Conservation (phyloP, 2,888 invertebrate genomes). For the Listrodromus nycthemerus region DNA sequence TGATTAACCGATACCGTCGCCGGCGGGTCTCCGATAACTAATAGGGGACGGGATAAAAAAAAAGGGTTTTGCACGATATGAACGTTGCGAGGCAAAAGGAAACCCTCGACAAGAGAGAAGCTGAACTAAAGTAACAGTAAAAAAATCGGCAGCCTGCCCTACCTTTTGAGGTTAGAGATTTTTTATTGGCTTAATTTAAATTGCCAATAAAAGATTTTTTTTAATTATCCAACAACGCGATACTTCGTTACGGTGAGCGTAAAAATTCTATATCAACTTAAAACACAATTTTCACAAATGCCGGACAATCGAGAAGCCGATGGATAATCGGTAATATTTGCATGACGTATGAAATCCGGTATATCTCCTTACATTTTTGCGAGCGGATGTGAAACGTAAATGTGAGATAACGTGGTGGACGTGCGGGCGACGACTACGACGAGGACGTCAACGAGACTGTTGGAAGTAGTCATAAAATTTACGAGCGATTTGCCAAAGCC, state of each 20-base stretch:
- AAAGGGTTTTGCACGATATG: neutral
- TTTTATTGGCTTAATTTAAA: neutral
- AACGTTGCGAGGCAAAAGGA: slow-evolving; percentile 6
- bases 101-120: slow-evolving; percentile 18
- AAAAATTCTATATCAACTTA: neutral
- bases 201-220: neutral
- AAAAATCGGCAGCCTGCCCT: neutral
- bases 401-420: slow-evolving; percentile 23
- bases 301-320: slow-evolving; percentile 37
- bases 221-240: neutral
- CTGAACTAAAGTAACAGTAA: neutral
- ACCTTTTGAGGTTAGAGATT: neutral
- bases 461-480: slow-evolving; percentile 68
- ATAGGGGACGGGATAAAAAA: slow-evolving; percentile 29
- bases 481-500: slow-evolving; percentile 69
- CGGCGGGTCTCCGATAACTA: slow-evolving; percentile 33
- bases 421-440: slow-evolving; percentile 33
- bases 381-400: slow-evolving; percentile 20
- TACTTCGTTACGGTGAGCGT: neutral
- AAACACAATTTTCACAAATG: neutral
- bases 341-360: neutral
- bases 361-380: slow-evolving; percentile 16
- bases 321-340: slow-evolving; percentile 11
- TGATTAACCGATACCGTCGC: slow-evolving; percentile 53
- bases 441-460: slow-evolving; percentile 49